Evolutionary conservation across 2,113 vertebrate species (phyloP).

Genomic region (Abramis brama): DNA sequence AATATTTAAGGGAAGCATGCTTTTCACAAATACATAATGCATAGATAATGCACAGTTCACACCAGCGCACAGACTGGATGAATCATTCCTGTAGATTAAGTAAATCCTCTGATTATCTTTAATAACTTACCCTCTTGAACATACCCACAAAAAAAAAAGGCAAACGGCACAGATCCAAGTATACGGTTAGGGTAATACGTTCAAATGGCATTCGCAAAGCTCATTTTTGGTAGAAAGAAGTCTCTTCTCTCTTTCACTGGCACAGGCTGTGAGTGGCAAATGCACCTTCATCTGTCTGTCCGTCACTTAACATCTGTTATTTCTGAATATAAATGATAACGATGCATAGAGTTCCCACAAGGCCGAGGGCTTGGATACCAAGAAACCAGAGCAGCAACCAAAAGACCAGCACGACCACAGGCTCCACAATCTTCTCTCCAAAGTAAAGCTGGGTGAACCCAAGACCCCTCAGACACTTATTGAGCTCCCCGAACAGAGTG

Average conservation of each 20-base stretch:
- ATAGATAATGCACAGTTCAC: conserved; percentile 33
- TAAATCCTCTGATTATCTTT: conserved; percentile 9
- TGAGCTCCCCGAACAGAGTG: conserved; percentile 93
- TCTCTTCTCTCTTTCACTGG: conserved; percentile 14
- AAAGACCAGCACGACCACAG: conserved; percentile 90
- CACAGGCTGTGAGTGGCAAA: background rate
- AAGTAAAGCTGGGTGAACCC: conserved; percentile 96
- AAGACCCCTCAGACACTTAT: conserved; percentile 87
- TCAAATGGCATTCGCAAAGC: conserved; percentile 21
- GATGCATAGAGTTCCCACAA: conserved; percentile 93
- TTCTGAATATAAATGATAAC: conserved; percentile 97
- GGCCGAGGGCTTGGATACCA: conserved; percentile 91
- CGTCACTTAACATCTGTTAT: conserved; percentile 53
- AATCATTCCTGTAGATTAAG: background rate
- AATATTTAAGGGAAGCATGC: conserved; percentile 46
- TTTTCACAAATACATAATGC: conserved; percentile 40
- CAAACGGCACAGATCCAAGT: conserved; percentile 15
- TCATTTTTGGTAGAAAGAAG: conserved; percentile 14
- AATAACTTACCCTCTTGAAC: background rate
- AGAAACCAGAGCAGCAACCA: conserved; percentile 96
- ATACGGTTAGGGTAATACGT: background rate
- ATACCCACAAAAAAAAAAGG: conserved; percentile 23
- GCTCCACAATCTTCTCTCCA: conserved; percentile 92
- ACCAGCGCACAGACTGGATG: background rate
- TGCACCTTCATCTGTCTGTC: background rate